Evolutionary conservation across 2,888 invertebrate species (phyloP).

Genomic region (Diadromus collaris): DNA sequence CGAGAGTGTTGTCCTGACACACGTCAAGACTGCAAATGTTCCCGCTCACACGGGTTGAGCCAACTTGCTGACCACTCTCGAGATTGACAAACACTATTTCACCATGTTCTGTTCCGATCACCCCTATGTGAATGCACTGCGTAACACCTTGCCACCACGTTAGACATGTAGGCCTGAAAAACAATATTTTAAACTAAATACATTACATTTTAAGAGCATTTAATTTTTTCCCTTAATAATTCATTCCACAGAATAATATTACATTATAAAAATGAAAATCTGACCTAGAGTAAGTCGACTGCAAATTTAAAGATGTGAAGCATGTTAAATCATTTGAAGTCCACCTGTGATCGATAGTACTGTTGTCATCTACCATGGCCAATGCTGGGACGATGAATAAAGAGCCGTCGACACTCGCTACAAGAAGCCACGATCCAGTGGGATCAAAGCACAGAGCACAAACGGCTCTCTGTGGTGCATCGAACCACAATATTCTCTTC

Average conservation of each 20-base stretch:
- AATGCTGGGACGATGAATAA: constrained; percentile 84
- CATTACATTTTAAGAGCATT: too few relatives aligned
- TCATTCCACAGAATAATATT: not conserved
- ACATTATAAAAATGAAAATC: not conserved
- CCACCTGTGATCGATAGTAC: constrained; percentile 83
- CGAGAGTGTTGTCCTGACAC: constrained; percentile 87
- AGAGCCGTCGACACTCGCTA: constrained; percentile 82
- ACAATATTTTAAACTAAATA: not conserved
- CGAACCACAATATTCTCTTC: constrained; percentile 77
- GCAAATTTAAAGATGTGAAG: constrained; percentile 78
- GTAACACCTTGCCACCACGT: constrained; percentile 78
- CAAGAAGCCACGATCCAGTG: constrained; percentile 88
- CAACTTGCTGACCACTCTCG: constrained; percentile 86
- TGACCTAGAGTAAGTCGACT: constrained; percentile 75
- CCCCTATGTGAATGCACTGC: constrained; percentile 76
- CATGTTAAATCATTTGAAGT: constrained; percentile 82
- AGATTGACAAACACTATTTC: constrained; percentile 87
- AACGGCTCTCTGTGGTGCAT: constrained; percentile 73
- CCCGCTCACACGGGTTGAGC: constrained; percentile 85
- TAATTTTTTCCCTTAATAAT: not conserved
- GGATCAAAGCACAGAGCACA: constrained; percentile 90
- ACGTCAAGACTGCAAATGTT: constrained; percentile 85
- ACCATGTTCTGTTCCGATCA: constrained; percentile 81
- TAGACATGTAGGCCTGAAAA: constrained; percentile 75
- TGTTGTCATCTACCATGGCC: constrained; percentile 82